These are phyloP conservation scores for Calcarius lapponicus DNA, from an alignment of 2,797 vertebrate species.

Conservation along the genomic window DNA sequence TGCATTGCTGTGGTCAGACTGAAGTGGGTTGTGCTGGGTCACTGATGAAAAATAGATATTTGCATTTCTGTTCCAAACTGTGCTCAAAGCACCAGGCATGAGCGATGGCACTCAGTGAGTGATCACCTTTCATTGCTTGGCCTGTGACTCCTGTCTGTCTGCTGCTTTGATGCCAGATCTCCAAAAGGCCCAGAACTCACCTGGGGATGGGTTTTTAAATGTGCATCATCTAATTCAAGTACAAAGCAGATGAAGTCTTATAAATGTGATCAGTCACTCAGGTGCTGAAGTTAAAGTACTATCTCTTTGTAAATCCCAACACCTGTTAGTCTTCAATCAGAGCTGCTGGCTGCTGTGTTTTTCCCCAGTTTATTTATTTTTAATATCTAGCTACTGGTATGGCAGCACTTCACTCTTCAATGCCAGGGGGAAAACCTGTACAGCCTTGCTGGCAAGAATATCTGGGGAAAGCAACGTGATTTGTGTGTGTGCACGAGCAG, in stretches of 20 bases:
- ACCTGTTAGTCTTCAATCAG: neutral
- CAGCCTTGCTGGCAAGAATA: neutral
- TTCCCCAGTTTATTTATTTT: neutral
- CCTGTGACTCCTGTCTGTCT: neutral
- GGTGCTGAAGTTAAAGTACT: neutral
- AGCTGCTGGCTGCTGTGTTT: neutral
- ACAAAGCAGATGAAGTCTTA: neutral
- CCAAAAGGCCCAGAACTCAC: neutral
- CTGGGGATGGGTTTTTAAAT: neutral
- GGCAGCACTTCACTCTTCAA: neutral
- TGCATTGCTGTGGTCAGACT: neutral
- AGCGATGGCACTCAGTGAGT: neutral
- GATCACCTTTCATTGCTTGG: neutral
- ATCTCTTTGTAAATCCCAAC: neutral
- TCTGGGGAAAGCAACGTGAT: neutral
- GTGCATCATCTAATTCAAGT: neutral
- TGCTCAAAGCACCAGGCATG: neutral
- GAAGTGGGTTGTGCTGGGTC: neutral
- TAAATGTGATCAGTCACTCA: neutral
- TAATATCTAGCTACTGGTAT: neutral
- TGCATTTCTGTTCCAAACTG: neutral
- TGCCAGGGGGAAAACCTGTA: neutral
- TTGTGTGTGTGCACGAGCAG: neutral
- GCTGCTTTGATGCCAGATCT: neutral
- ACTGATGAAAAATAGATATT: neutral